Evolutionary conservation across 1,140 invertebrate genomes (phyloP), one percentile per base, ranked within the genome.

Genomic region (Lasioglossum albipes): DNA sequence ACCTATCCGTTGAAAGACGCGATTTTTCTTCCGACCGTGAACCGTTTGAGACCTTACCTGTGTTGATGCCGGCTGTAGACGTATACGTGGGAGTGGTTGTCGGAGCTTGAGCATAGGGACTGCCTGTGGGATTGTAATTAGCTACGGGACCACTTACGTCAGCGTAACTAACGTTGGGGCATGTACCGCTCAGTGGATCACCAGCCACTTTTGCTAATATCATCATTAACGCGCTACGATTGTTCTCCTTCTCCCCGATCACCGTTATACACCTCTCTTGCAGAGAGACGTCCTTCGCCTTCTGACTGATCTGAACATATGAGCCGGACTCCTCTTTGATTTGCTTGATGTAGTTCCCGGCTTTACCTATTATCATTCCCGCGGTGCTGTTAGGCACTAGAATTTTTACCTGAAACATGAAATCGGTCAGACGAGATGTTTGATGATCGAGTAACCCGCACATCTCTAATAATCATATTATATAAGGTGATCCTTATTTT

Each of bases 281-380:
- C 71, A 99, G 95, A 87, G 97, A 97, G 62, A 99, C 96, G 92
- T 99, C 98, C 94, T 99, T 99, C 76, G 98, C 98, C 94, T 99
- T 99, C 93, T 99, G 98, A 89, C 98, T 99, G 90, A 99, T 98
- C 94, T 99, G 98, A 86, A 99, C 98, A 94, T 99, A 99, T 81
- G 98, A 98, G 84, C 98, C 98, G 90, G 97, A 99, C 91, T 97
- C 96, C 93, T 99, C 98, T 94, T 99, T 99, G 87, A 99, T 98
- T 94, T 99, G 98, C 94, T 99, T 99, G 87, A 99, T 99, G 90
- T 97, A 99, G 93, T 97, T 97, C 72, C 99, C 99, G 79, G 96
- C 98, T 94, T 99, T 99, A 84, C 99, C 99, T 91, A 99, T 99
- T 85, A 99, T 99, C 98, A 99, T 99, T 84, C 99, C 99, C 83